phyloP scores from a whole-genome alignment of 2,888 invertebrate species.

The Microchrysa polita region DNA sequence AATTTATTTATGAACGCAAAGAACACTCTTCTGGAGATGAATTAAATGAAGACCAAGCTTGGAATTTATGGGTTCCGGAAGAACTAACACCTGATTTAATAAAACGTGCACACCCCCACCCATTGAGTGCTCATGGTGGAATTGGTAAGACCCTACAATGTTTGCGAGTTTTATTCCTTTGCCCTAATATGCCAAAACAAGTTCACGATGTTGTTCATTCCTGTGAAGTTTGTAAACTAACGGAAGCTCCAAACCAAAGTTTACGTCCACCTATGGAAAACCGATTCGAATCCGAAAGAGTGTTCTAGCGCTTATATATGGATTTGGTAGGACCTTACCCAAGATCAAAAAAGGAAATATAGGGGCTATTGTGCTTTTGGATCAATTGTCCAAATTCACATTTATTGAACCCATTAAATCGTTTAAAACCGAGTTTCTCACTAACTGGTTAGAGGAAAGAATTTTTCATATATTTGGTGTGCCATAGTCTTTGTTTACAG shows the following conservation, averaged over 20 bases:
- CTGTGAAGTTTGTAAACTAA: constrained; percentile 9
- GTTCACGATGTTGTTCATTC: not conserved
- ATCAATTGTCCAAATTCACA: constrained; percentile 47
- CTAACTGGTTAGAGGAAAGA: constrained; percentile 18
- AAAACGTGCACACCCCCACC: constrained; percentile 29
- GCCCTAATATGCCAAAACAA: constrained; percentile 12
- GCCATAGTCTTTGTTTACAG: constrained; percentile 48
- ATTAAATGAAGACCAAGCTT: constrained; percentile 36
- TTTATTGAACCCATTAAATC: constrained; percentile 34
- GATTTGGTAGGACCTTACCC: constrained; percentile 9
- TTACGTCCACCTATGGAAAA: not conserved
- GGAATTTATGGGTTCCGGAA: constrained; percentile 51
- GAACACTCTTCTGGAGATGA: constrained; percentile 29
- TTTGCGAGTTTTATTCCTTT: not conserved
- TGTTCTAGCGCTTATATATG: not conserved
- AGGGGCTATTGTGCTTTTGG: not conserved
- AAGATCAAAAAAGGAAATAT: constrained; percentile 1
- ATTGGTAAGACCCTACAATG: not conserved
- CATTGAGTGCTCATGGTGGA: constrained; percentile 19
- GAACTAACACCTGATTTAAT: constrained; percentile 33
- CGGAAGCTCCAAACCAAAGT: not conserved
- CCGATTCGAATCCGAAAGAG: not conserved
- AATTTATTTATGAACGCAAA: constrained; percentile 35
- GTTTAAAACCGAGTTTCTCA: constrained; percentile 14
- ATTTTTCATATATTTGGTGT: constrained; percentile 53